Evolutionary conservation across 2,888 invertebrate species (phyloP), one percentile per base, ranked within the genome.

Genomic region (Cryptus viduatorius): DNA sequence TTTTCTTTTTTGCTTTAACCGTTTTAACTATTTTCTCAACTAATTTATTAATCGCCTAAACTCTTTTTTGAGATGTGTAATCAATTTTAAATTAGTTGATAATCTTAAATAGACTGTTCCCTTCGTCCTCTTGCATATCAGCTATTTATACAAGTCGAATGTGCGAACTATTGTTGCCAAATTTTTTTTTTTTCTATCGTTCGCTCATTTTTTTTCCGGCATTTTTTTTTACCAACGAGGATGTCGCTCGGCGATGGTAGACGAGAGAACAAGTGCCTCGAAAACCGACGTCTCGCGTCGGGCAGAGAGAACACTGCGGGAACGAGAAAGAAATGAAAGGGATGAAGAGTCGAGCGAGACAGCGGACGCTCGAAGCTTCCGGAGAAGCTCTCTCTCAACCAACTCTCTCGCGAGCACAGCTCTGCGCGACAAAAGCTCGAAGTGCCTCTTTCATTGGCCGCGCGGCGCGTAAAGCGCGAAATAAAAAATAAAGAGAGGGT

Each of bases 381-480:
- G 67, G 77, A 67, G 53, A 44, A 59, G 48, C 67, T 65, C 64
- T 61, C 76, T 48, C 42, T 56, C 37, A 46, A 44, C 56, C 73
- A 19, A 24, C 24, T 4, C 14, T 48, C 16, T 37, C 83, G 68
- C 79, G 59, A 56, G 50, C 46, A 48, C 42, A 78, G 65, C 50
- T 42, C 42, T 73, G 79, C 87, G 89, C 88, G 90, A 92, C 93
- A 90, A 92, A 92, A 90, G 89, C 88, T 84, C 90, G 86, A 90
- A 91, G 91, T 92, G 91, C 90, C 91, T 90, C 90, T 92, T 92
- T 92, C 91, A 91, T 92, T 90, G 92, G 89, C 86, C 87, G 86
- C 82, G 84, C 75, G 75, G 79, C 78, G 89, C 87, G 89, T 85
- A 86, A 89, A 90, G 90, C 90, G 90, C 87, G 89, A 89, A 90